Base-by-base conservation (phyloP, 1,140 invertebrate species). In the Dendrolimus kikuchii region DNA sequence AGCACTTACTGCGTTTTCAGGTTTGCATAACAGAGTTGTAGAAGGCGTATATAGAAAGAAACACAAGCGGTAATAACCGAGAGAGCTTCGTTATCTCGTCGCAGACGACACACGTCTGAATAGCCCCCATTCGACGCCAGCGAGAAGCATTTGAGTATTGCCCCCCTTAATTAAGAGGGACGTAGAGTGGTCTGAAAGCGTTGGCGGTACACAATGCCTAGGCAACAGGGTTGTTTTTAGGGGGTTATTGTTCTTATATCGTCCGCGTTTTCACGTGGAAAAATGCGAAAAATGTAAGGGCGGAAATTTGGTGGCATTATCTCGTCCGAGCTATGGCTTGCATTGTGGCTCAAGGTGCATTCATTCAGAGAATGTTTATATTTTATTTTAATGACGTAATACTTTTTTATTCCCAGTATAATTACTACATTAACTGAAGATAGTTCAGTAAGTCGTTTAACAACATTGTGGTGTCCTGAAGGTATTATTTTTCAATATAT, bases 91-190 rank as follows among this genome's bases (percentile, higher is more conserved):
- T 82, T 82, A 82, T 78, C 73, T 79, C 65, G 63, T 65, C 67
- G 66, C 68, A 79, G 74, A 78, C 73, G 62, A 65, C 66, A 71
- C 60, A 71, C 66, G 70, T 74, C 69, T 80, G 74, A 78, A 81
- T 78, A 62, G 70, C 57, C 62, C 10, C 71, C 60, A 77, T 75
- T 78, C 66, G 63, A 66, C 68, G 60, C 55, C 50, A 60, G 55
- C 60, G 58, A 48, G 67, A 59, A 68, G 66, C 70, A 71, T 76
- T 75, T 66, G 64, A 74, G 73, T 66, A 78, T 79, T 68, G 70
- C 70, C 71, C 71, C 76, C 71, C 74, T 83, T 83, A 83, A 81
- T 83, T 83, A 83, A 77, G 73, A 74, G 74, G 60, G 67, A 72
- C 75, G 69, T 62, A 54, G 75, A 80, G 77, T 79, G 74, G 74